Conservation (phyloP, 2,888 invertebrate genomes). For the Siphonodentalium dalli region DNA sequence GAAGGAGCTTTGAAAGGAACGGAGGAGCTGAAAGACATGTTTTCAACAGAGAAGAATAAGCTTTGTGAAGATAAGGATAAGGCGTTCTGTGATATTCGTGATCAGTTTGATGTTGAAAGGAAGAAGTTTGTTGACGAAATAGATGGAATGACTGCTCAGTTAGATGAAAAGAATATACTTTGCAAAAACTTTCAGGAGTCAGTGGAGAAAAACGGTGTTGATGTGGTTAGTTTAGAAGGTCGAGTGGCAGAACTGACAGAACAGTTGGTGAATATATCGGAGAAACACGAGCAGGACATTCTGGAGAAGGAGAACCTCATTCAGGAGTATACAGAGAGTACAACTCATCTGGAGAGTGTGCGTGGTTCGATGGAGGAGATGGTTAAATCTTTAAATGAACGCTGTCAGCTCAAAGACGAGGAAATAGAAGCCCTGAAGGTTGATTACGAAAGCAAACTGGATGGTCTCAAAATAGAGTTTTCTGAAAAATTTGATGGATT, state of each 20-base stretch:
- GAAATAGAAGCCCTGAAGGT: slow-evolving; percentile 31
- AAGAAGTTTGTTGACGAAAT: background rate
- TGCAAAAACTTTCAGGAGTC: slow-evolving; percentile 9
- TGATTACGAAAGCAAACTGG: slow-evolving; percentile 11
- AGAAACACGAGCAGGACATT: slow-evolving; percentile 37
- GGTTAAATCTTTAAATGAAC: slow-evolving; percentile 41
- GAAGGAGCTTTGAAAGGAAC: background rate
- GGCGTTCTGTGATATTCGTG: background rate
- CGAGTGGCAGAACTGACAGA: slow-evolving; percentile 14
- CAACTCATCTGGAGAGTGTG: slow-evolving; percentile 32
- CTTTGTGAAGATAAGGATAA: background rate
- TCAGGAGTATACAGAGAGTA: slow-evolving; percentile 20
- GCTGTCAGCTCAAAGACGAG: slow-evolving; percentile 38
- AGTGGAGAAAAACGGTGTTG: slow-evolving; percentile 7
- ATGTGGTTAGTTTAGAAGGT: slow-evolving; percentile 14
- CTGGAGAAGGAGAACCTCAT: slow-evolving; percentile 39
- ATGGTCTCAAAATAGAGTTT: slow-evolving; percentile 6
- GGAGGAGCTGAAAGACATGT: background rate
- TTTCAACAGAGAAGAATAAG: background rate
- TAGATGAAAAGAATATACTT: slow-evolving; percentile 13
- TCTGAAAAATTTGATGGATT: slow-evolving; percentile 18
- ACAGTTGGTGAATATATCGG: slow-evolving; percentile 29
- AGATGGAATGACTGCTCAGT: background rate
- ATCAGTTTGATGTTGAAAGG: slow-evolving; percentile 1
- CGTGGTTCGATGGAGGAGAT: slow-evolving; percentile 45